Percentiles rank a stretch among this genome's conserved stretches.
phyloP scores from a whole-genome alignment of 2,113 vertebrate genomes.

The Oryzias javanicus region DNA sequence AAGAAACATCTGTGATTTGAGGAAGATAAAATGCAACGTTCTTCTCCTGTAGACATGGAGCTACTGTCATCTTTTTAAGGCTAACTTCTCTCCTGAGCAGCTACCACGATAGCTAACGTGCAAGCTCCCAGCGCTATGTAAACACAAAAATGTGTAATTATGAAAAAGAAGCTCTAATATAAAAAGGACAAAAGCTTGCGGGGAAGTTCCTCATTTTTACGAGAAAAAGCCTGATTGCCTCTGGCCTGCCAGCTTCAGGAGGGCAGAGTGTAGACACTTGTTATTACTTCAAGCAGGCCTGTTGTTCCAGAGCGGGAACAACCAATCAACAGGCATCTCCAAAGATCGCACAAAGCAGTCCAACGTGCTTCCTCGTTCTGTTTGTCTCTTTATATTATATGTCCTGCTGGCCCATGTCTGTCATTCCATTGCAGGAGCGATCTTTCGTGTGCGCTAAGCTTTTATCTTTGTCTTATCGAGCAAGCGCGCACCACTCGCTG shows the following conservation, averaged over 20 bases:
- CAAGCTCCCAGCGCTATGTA: slow-evolving; percentile 7
- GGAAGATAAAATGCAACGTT: slow-evolving; percentile 37
- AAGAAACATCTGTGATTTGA: slow-evolving; percentile 32
- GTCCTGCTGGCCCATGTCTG: neutral
- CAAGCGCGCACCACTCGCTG: slow-evolving; percentile 6
- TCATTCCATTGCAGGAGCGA: slow-evolving; percentile 30
- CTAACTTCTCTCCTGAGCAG: slow-evolving; percentile 5
- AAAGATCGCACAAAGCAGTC: slow-evolving; percentile 17
- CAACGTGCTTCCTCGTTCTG: slow-evolving; percentile 25
- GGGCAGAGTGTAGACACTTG: slow-evolving; percentile 40
- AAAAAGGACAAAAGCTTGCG: slow-evolving; percentile 26
- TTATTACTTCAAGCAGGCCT: slow-evolving; percentile 27
- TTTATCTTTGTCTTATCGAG: slow-evolving; percentile 38
- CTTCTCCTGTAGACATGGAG: neutral
- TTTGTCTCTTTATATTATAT: slow-evolving; percentile 13
- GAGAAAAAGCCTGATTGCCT: slow-evolving; percentile 17
- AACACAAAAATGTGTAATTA: slow-evolving; percentile 59
- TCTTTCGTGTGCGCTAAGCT: slow-evolving; percentile 13
- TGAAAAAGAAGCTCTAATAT: slow-evolving; percentile 43
- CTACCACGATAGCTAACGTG: slow-evolving; percentile 17
- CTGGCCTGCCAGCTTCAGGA: slow-evolving; percentile 39
- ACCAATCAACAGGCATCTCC: slow-evolving; percentile 36
- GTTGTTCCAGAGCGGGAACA: slow-evolving; percentile 46
- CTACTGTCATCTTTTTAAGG: slow-evolving; percentile 1
- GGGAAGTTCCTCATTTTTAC: slow-evolving; percentile 63